Percentiles rank a stretch among this genome's conserved stretches.
Evolutionary conservation across 2,888 invertebrate species (phyloP).

Genomic region (Oscheius sp.): DNA sequence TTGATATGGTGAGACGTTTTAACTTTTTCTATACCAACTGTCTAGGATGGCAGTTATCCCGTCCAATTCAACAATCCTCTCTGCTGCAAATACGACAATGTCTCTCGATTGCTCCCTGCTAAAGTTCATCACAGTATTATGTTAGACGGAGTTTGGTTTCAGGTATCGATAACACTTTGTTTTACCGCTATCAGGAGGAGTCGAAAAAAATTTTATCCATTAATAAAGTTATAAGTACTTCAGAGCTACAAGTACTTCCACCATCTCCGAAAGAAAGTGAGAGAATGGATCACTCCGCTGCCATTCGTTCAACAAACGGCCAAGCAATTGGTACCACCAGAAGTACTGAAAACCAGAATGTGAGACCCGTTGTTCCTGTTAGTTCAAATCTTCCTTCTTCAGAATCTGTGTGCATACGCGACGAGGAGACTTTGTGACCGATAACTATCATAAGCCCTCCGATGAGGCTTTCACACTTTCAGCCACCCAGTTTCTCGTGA

Average conservation of each 20-base stretch:
- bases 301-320: slow-evolving; percentile 31
- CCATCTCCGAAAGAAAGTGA: slow-evolving; percentile 38
- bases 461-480: slow-evolving; percentile 11
- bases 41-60: neutral
- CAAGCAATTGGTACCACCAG: slow-evolving; percentile 1
- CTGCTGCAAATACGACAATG: slow-evolving; percentile 15
- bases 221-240: slow-evolving; percentile 5
- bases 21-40: neutral
- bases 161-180: neutral
- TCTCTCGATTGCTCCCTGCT: neutral
- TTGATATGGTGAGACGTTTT: neutral
- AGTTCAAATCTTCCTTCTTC: neutral
- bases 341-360: neutral
- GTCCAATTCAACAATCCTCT: slow-evolving; percentile 1
- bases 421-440: slow-evolving; percentile 22
- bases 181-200: too few relatives aligned
- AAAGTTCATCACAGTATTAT: neutral
- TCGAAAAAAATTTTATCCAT: too few relatives aligned
- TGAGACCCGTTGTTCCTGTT: neutral
- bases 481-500: slow-evolving; percentile 2
- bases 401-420: slow-evolving; percentile 29
- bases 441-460: slow-evolving; percentile 16
- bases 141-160: slow-evolving; percentile 23
- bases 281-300: slow-evolving; percentile 39
- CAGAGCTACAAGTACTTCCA: slow-evolving; percentile 50